Conservation (phyloP, 2,113 vertebrate species). For the Uria aalge region DNA sequence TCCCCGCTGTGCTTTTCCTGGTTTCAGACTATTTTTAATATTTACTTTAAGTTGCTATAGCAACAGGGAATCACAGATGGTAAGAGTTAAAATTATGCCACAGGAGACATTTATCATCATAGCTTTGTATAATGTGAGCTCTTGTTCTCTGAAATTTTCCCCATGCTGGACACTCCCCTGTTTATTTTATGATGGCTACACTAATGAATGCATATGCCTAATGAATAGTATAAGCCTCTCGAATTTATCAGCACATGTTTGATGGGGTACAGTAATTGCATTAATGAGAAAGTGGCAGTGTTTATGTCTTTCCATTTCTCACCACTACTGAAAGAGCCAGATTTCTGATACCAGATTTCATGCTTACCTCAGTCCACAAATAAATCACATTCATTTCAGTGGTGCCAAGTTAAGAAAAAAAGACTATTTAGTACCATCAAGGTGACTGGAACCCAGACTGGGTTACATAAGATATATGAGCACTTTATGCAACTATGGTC, state of each 20-base stretch:
- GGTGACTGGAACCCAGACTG: background rate
- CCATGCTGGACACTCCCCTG: conserved; percentile 5
- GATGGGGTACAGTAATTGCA: background rate
- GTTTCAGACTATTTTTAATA: conserved; percentile 73
- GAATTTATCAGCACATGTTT: background rate
- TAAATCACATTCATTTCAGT: background rate
- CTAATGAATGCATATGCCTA: conserved; percentile 47
- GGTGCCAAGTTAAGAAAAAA: background rate
- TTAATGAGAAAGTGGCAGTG: background rate
- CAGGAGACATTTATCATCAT: conserved; percentile 73
- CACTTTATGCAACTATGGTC: background rate
- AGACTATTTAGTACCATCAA: background rate
- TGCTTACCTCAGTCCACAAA: background rate
- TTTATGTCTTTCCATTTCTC: background rate
- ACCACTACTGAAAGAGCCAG: background rate
- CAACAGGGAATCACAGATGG: conserved; percentile 71
- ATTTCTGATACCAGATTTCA: background rate
- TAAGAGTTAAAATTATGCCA: conserved; percentile 71
- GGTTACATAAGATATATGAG: background rate
- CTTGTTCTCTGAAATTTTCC: conserved; percentile 66
- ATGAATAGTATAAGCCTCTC: conserved; percentile 9
- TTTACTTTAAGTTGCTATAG: conserved; percentile 73
- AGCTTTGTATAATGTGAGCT: conserved; percentile 58
- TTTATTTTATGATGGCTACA: conserved; percentile 68
- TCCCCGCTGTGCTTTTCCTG: conserved; percentile 74